Evolutionary conservation across 2,113 vertebrate species (phyloP).

Genomic region (Nesospiza acunhae): DNA sequence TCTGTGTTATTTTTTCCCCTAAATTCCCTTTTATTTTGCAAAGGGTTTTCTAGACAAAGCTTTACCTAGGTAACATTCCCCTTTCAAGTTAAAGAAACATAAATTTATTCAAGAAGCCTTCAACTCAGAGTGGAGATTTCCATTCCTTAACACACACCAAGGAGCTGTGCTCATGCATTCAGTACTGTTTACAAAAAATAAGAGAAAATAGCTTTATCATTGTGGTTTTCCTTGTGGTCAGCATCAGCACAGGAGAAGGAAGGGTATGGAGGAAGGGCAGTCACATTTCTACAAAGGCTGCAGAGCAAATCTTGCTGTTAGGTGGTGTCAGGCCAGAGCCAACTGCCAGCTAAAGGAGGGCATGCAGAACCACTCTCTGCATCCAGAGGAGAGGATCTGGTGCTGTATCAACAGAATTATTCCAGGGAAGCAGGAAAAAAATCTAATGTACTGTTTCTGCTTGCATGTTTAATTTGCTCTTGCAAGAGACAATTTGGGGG

Average conservation of each 20-base stretch:
- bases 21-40: not conserved
- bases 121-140: not conserved
- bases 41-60: not conserved
- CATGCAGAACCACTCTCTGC: not conserved
- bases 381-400: not conserved
- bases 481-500: not conserved
- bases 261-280: conserved; percentile 53
- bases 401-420: not conserved
- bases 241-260: conserved; percentile 53
- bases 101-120: not conserved
- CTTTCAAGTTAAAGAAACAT: not conserved
- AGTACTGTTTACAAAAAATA: conserved; percentile 59
- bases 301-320: not conserved
- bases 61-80: not conserved
- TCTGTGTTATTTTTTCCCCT: not conserved
- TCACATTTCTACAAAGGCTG: conserved; percentile 33
- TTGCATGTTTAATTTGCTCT: not conserved
- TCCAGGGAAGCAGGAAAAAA: not conserved
- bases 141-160: not conserved
- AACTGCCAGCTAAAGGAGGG: not conserved
- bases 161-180: not conserved
- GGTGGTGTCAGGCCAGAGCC: not conserved
- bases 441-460: not conserved
- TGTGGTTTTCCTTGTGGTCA: conserved; percentile 70
- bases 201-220: conserved; percentile 67